A percentile compares a stretch with the other conserved stretches of the same genome.
These are phyloP conservation scores for Mormyrus proboscirostris DNA, from an alignment of 2,797 vertebrate species.

Conservation along the genomic window DNA sequence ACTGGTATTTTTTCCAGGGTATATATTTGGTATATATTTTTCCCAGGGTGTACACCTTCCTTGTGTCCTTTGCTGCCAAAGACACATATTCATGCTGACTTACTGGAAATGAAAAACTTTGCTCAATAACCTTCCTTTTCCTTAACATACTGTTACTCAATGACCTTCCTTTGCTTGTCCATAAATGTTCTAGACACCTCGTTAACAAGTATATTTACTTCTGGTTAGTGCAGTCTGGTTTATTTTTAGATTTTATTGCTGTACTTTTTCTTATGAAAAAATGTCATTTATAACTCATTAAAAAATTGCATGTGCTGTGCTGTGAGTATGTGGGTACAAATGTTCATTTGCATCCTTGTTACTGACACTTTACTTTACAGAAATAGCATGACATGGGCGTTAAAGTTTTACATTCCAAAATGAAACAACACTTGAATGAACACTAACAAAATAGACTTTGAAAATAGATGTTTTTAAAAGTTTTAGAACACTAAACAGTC, in stretches of 20 bases:
- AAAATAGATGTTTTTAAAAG: neutral
- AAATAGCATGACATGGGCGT: neutral
- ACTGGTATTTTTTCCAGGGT: neutral
- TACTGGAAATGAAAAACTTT: neutral
- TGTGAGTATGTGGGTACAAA: neutral
- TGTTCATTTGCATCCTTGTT: neutral
- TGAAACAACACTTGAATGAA: neutral
- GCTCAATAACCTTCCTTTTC: neutral
- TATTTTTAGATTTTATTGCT: neutral
- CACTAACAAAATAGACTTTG: neutral
- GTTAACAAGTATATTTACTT: neutral
- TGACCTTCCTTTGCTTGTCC: neutral
- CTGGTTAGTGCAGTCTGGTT: neutral
- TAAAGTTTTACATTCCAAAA: neutral
- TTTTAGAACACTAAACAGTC: neutral
- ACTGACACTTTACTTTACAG: neutral
- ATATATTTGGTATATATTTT: neutral
- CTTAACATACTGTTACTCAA: neutral
- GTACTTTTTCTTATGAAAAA: neutral
- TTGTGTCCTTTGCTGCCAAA: neutral
- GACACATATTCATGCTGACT: no score
- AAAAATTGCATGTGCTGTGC: neutral
- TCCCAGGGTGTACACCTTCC: neutral
- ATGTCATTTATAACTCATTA: neutral
- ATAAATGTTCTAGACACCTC: neutral